phyloP scores from a whole-genome alignment of 2,797 vertebrate genomes.

The Sebastiscus albofasciatus region DNA sequence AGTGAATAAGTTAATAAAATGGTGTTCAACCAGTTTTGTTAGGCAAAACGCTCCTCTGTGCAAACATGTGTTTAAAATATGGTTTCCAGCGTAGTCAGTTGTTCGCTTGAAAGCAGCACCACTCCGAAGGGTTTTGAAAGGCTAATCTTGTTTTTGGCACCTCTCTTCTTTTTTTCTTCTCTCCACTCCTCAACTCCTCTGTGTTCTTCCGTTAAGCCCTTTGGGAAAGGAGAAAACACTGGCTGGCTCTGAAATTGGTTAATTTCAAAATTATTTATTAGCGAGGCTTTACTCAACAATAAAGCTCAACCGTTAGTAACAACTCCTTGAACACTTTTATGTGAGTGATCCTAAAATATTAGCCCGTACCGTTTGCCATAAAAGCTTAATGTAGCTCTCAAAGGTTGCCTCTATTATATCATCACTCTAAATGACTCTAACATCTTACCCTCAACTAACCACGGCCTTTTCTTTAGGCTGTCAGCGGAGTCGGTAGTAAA shows the following conservation, averaged over 20 bases:
- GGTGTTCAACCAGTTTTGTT: slow-evolving; percentile 41
- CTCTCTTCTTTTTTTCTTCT: slow-evolving; percentile 45
- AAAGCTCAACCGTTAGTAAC: slow-evolving; percentile 20
- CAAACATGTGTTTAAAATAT: slow-evolving; percentile 62
- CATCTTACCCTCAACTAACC: slow-evolving; percentile 41
- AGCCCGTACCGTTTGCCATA: slow-evolving; percentile 11
- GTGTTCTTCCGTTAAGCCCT: slow-evolving; percentile 36
- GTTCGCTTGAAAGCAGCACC: slow-evolving; percentile 49
- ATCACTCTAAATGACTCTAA: slow-evolving; percentile 44
- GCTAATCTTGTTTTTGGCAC: slow-evolving; percentile 71
- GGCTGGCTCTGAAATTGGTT: slow-evolving; percentile 27
- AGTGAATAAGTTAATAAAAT: slow-evolving; percentile 23
- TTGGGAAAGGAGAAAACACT: slow-evolving; percentile 20
- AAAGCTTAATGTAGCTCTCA: slow-evolving; percentile 30
- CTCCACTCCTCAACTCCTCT: slow-evolving; percentile 29
- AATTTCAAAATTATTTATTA: slow-evolving; percentile 53
- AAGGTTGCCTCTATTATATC: slow-evolving; percentile 43
- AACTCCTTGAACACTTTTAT: slow-evolving; percentile 34
- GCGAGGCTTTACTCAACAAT: slow-evolving; percentile 8
- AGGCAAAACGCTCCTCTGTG: slow-evolving; percentile 48
- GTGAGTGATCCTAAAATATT: slow-evolving; percentile 35
- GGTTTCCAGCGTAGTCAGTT: slow-evolving; percentile 47
- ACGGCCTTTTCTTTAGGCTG: slow-evolving; percentile 69
- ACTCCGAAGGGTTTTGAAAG: slow-evolving; percentile 55
- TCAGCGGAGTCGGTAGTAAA: slow-evolving; percentile 82